Percentiles rank a stretch among this genome's conserved stretches.
These are phyloP conservation scores for Python bivittatus DNA, from an alignment of 2,113 vertebrate species.

Conservation along the genomic window DNA sequence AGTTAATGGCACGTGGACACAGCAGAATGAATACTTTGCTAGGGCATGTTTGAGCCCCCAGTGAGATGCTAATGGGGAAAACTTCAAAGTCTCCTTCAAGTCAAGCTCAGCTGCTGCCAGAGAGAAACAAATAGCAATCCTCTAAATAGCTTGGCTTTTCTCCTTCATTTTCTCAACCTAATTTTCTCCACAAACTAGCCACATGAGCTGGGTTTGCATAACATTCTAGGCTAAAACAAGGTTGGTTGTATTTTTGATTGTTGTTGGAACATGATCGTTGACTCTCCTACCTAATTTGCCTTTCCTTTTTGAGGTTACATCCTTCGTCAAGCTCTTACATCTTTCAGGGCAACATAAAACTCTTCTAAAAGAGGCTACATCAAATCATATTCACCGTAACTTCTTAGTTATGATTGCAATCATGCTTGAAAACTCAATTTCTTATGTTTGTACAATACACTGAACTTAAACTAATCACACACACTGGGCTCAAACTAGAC, in stretches of 20 bases:
- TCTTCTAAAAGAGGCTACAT: background rate
- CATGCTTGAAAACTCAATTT: background rate
- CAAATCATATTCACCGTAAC: background rate
- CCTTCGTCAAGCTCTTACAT: background rate
- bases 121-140: background rate
- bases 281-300: too few species aligned
- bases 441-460: background rate
- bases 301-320: too few species aligned
- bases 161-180: too few species aligned
- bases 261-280: too few species aligned
- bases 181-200: too few species aligned
- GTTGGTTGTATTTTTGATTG: too few species aligned
- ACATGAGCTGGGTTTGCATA: too few species aligned
- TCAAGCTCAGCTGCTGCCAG: background rate
- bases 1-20: background rate
- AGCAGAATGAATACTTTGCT: background rate
- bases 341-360: background rate
- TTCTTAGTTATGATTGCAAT: background rate
- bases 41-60: background rate
- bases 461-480: background rate
- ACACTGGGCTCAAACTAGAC: background rate
- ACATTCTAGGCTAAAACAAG: too few species aligned
- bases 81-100: background rate
- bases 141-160: background rate
- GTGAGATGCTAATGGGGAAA: background rate